Base-by-base conservation (phyloP, 1,140 invertebrate species). In the Lasaia peninsularis region DNA sequence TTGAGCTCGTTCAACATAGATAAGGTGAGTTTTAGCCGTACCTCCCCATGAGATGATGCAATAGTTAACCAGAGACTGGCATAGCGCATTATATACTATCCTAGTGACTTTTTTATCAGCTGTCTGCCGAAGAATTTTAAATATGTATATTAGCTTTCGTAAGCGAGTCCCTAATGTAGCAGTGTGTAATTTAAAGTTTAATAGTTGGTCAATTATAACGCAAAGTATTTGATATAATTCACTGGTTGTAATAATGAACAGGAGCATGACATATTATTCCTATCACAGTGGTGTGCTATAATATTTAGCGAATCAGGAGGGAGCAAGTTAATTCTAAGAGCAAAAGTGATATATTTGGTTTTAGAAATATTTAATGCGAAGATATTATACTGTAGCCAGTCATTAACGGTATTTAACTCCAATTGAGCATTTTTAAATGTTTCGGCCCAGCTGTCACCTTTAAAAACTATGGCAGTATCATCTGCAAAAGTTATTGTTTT, bases 401-500 rank as follows among this genome's bases (percentile, higher is more conserved):
- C 2, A 4, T 35, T 35, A 8, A 33, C 32, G 9, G 9, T 6
- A 7, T 35, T 35, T 0, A 35, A 12, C 2, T n/a, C 34, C 2
- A 1, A 0, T 35, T 12, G n/a, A 12, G n/a, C 11, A 4, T n/a
- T 35, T 6, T 5, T 5, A 14, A 35, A 35, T n/a, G 12, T 0
- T 12, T 35, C 34, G 5, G 11, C n/a, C 34, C 34, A 35, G n/a
- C 6, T n/a, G 34, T 35, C 34, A 3, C n/a, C 34, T 35, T 35
- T 35, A 14, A 35, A 35, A 8, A 56, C 4, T 37, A 61, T 2
- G 14, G 31, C 49, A 9, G 59, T 61, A 21, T 61, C 59, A 21
- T 56, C 59, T 10, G 53, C 53, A 44, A 56, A 61, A 28, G 32
- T 52, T 34, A 16, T 1, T 52, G 44, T 52, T 44, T 40, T 16